A percentile compares a stretch with the other conserved stretches of the same genome.
Conservation (phyloP, 2,113 vertebrate genomes). For the Cygnus buccinator region DNA sequence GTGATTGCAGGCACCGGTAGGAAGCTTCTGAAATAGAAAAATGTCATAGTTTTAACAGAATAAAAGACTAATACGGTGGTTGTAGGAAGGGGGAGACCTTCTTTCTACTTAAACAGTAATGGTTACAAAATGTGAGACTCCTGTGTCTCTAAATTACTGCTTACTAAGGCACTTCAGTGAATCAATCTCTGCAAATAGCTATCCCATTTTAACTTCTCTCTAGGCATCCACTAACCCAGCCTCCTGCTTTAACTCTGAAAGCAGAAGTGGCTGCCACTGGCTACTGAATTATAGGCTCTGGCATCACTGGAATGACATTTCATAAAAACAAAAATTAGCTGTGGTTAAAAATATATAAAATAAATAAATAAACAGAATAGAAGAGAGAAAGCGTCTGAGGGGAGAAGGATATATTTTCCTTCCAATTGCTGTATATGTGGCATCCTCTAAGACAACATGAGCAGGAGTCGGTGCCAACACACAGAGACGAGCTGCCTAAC, state of each 20-base stretch:
- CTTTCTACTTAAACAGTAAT: background rate
- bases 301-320: background rate
- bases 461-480: background rate
- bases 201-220: background rate
- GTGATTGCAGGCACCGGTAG: background rate
- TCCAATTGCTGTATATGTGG: background rate
- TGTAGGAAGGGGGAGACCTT: background rate
- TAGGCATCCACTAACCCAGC: background rate
- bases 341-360: background rate
- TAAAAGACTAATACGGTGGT: background rate
- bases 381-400: background rate
- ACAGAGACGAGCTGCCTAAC: fast-evolving
- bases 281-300: background rate
- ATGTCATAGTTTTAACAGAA: background rate
- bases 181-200: slow-evolving; percentile 14
- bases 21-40: background rate
- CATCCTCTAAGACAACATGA: background rate
- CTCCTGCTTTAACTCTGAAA: background rate
- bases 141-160: slow-evolving; percentile 17
- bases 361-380: no score
- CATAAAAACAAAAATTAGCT: background rate
- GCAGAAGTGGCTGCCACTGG: background rate
- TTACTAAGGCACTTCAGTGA: background rate
- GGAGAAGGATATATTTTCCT: background rate
- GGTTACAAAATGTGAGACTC: background rate